These are phyloP conservation scores for Reticulitermes speratus DNA, from an alignment of 1,140 invertebrate species.

Conservation along the genomic window DNA sequence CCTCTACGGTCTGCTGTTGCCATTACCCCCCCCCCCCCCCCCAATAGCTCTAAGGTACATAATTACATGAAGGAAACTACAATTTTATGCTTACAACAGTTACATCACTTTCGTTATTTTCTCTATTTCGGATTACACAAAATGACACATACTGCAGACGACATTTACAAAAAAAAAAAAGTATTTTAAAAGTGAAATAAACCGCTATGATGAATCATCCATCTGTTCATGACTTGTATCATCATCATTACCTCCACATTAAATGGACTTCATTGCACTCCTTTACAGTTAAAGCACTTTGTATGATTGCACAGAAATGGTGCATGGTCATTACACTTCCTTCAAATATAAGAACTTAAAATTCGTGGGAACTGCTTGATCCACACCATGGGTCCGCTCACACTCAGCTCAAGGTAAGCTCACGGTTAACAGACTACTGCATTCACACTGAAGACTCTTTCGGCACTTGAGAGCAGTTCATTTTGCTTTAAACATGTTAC, in stretches of 20 bases:
- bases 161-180: neutral
- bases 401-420: neutral
- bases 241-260: conserved; percentile 19
- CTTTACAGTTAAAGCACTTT: conserved; percentile 5
- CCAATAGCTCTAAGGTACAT: too few species aligned
- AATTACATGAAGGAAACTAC: too few species aligned
- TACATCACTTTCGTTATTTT: neutral
- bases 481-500: too few species aligned
- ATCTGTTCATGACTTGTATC: conserved; percentile 2
- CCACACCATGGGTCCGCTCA: neutral
- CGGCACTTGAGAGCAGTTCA: too few species aligned
- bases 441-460: too few species aligned
- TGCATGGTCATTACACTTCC: neutral
- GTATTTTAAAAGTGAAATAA: neutral
- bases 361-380: neutral
- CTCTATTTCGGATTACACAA: neutral
- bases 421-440: too few species aligned
- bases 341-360: neutral
- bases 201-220: neutral
- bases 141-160: neutral
- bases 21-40: too few species aligned
- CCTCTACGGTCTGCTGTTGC: too few species aligned
- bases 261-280: neutral
- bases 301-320: conserved; percentile 12
- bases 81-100: neutral